A percentile compares a stretch with the other conserved stretches of the same genome.
phyloP scores from a whole-genome alignment of 2,797 vertebrate genomes.

The Diplodus puntazzo region DNA sequence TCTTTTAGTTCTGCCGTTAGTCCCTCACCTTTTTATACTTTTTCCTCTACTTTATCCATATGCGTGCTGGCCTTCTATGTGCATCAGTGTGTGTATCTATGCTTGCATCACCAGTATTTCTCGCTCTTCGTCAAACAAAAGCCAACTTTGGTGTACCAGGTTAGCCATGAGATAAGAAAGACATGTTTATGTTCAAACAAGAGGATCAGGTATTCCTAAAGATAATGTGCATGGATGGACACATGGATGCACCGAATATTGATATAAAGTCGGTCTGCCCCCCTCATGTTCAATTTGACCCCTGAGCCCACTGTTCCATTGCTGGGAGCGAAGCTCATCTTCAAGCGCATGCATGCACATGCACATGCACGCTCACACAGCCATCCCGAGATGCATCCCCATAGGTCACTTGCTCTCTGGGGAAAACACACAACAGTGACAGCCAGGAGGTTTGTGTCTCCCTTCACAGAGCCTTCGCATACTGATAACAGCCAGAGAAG shows the following conservation, averaged over 20 bases:
- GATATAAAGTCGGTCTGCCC: constrained; percentile 44
- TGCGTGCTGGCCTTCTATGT: neutral
- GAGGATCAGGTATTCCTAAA: constrained; percentile 46
- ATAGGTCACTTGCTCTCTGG: constrained; percentile 39
- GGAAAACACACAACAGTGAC: constrained; percentile 38
- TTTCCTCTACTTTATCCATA: neutral
- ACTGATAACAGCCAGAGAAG: constrained; percentile 29
- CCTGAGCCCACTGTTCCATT: constrained; percentile 45
- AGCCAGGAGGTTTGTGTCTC: constrained; percentile 30
- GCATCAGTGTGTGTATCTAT: constrained; percentile 29
- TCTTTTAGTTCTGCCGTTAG: neutral
- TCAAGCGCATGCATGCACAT: constrained; percentile 5
- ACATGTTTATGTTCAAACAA: constrained; percentile 34
- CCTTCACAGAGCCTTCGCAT: constrained; percentile 18
- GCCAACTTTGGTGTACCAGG: constrained; percentile 40
- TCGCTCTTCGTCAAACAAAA: constrained; percentile 45
- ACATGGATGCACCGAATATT: constrained; percentile 10
- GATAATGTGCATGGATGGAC: constrained; percentile 50
- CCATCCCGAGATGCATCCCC: constrained; percentile 11
- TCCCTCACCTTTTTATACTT: neutral
- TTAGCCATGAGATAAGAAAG: constrained; percentile 51
- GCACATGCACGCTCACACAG: neutral
- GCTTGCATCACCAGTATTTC: constrained; percentile 40
- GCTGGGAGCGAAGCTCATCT: constrained; percentile 32
- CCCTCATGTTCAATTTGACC: constrained; percentile 61